Evolutionary conservation across 2,888 invertebrate species (phyloP).

Genomic region (Conistra vaccinii): DNA sequence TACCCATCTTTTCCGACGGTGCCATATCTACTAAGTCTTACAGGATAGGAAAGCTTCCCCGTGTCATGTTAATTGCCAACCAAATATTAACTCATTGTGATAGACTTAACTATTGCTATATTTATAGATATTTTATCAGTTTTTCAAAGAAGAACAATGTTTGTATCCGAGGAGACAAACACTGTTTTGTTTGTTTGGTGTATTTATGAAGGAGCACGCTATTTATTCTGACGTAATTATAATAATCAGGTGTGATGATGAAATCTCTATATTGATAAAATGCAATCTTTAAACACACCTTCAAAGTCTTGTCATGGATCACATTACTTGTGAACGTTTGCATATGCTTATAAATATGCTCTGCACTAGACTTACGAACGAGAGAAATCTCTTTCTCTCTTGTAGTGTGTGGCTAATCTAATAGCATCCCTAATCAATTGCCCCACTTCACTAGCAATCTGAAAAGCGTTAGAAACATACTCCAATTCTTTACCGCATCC

Average conservation of each 20-base stretch:
- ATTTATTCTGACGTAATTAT: slow-evolving; percentile 46
- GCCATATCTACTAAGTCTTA: slow-evolving; percentile 59
- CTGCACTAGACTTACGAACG: neutral
- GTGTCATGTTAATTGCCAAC: slow-evolving; percentile 57
- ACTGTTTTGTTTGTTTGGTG: slow-evolving; percentile 53
- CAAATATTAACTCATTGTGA: slow-evolving; percentile 69
- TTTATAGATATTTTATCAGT: slow-evolving; percentile 68
- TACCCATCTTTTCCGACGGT: slow-evolving; percentile 72
- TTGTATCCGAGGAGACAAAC: slow-evolving; percentile 52
- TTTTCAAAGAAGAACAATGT: slow-evolving; percentile 51
- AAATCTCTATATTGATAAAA: slow-evolving; percentile 20
- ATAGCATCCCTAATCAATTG: slow-evolving; percentile 34
- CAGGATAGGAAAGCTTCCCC: slow-evolving; percentile 23
- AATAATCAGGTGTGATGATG: slow-evolving; percentile 23
- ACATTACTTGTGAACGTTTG: neutral
- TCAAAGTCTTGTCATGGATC: slow-evolving; percentile 11
- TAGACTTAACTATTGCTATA: slow-evolving; percentile 62
- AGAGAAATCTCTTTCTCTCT: neutral
- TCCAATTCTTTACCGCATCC: slow-evolving; percentile 39
- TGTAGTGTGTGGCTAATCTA: neutral
- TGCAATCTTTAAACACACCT: slow-evolving; percentile 21
- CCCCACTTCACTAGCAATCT: slow-evolving; percentile 34
- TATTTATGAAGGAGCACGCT: slow-evolving; percentile 42
- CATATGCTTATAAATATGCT: too few relatives aligned
- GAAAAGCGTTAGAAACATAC: slow-evolving; percentile 27